Percentiles rank a stretch among this genome's conserved stretches.
These are phyloP conservation scores for Caradrina kadenii DNA, from an alignment of 2,888 invertebrate species.

Conservation along the genomic window DNA sequence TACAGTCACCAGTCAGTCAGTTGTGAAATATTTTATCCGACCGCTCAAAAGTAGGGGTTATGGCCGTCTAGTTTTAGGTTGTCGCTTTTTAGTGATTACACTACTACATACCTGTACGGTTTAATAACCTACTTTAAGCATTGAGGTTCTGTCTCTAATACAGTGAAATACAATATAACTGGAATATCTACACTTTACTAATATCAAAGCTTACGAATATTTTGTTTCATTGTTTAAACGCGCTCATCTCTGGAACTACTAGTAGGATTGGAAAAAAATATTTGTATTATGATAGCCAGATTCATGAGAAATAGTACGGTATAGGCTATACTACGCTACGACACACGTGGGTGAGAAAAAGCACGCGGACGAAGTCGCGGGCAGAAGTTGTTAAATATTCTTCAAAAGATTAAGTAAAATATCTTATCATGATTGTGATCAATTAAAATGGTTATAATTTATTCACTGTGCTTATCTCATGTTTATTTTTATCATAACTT, in stretches of 20 bases:
- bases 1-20: background rate
- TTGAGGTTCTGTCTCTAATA: background rate
- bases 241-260: too few relatives aligned
- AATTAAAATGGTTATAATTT: constrained; percentile 24
- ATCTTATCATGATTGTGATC: constrained; percentile 11
- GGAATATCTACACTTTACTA: background rate
- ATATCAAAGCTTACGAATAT: too few relatives aligned
- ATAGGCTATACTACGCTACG: too few relatives aligned
- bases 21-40: background rate
- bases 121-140: background rate
- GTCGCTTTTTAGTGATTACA: background rate
- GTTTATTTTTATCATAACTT: constrained; percentile 20
- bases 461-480: constrained; percentile 14
- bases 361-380: too few relatives aligned
- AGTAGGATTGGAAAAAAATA: too few relatives aligned
- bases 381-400: too few relatives aligned
- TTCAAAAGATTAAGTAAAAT: too few relatives aligned
- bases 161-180: background rate
- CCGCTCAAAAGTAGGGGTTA: background rate
- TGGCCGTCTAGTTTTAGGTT: background rate
- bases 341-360: too few relatives aligned
- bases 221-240: too few relatives aligned
- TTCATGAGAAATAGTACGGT: too few relatives aligned
- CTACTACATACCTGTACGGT: too few relatives aligned
- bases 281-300: too few relatives aligned